These are phyloP conservation scores for Drosophila quinaria DNA, from an alignment of 2,888 invertebrate species.

Conservation along the genomic window DNA sequence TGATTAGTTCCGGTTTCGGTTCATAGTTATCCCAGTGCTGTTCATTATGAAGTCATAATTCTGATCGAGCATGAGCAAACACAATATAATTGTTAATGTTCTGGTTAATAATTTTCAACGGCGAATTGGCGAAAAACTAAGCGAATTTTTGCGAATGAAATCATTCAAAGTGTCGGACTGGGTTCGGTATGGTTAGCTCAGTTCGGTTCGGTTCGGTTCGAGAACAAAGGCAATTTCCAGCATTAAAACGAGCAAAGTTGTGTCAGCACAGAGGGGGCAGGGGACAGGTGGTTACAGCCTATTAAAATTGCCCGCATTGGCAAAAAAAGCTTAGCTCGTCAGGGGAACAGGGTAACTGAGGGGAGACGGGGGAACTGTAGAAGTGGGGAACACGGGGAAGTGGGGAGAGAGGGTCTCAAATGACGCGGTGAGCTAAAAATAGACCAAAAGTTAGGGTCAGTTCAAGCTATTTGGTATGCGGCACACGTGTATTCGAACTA, in stretches of 20 bases:
- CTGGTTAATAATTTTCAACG: constrained; percentile 66
- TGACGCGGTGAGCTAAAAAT: constrained; percentile 69
- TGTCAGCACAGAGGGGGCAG: constrained; percentile 39
- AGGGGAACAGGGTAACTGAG: constrained; percentile 2
- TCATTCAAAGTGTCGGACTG: constrained; percentile 9
- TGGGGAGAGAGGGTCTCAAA: constrained; percentile 20
- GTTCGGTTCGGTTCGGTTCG: constrained; percentile 22
- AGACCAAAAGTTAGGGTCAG: constrained; percentile 52
- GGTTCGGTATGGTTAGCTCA: constrained; percentile 1
- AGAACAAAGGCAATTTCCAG: constrained; percentile 46
- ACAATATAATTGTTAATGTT: constrained; percentile 41
- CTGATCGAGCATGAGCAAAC: constrained; percentile 14
- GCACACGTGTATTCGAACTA: constrained; percentile 52
- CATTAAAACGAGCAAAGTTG: constrained; percentile 54
- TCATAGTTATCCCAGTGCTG: constrained; percentile 2
- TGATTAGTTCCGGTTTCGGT: constrained; percentile 1
- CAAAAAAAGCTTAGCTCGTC: constrained; percentile 35
- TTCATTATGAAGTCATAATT: constrained; percentile 12
- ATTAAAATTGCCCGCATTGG: constrained; percentile 49
- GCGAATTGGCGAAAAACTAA: constrained; percentile 45
- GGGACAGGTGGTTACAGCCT: constrained; percentile 19
- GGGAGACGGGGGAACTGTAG: background rate
- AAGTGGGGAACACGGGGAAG: background rate
- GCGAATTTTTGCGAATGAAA: constrained; percentile 31
- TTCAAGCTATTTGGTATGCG: constrained; percentile 58